Evolutionary conservation across 2,113 vertebrate species (phyloP).

Genomic region (Anarrhichthys ocellatus): DNA sequence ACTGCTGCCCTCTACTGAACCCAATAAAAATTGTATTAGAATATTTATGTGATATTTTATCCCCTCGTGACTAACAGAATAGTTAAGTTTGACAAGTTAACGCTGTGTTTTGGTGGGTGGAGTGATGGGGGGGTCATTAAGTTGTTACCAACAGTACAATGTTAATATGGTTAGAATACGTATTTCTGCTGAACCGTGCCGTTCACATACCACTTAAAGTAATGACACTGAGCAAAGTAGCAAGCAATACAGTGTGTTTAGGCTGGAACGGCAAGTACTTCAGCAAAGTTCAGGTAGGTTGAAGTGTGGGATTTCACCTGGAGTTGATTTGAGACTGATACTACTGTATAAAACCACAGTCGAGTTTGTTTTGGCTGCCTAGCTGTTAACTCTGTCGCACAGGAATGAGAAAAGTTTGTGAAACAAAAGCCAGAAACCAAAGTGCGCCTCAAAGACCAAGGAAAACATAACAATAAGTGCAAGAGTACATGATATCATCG

Average conservation of each 20-base stretch:
- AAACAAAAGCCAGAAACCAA: slow-evolving; percentile 74
- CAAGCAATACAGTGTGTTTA: background rate
- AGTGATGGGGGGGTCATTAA: too few relatives aligned
- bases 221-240: slow-evolving; percentile 5
- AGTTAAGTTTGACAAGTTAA: background rate
- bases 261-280: slow-evolving; percentile 11
- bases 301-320: slow-evolving; percentile 61
- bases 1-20: slow-evolving; percentile 70
- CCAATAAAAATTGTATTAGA: background rate
- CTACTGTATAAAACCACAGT: slow-evolving; percentile 55
- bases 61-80: background rate
- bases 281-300: slow-evolving; percentile 56
- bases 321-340: slow-evolving; percentile 62
- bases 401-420: slow-evolving; percentile 70
- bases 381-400: slow-evolving; percentile 59
- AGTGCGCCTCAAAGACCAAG: slow-evolving; percentile 67
- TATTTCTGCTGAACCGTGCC: background rate
- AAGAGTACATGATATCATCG: slow-evolving; percentile 76
- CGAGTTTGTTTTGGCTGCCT: slow-evolving; percentile 75
- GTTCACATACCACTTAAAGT: background rate
- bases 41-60: background rate
- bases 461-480: slow-evolving; percentile 77
- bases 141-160: background rate
- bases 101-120: background rate
- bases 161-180: background rate